These are phyloP conservation scores for Helarctos malayanus DNA, from an alignment of 2,797 vertebrate genomes.

Conservation along the genomic window DNA sequence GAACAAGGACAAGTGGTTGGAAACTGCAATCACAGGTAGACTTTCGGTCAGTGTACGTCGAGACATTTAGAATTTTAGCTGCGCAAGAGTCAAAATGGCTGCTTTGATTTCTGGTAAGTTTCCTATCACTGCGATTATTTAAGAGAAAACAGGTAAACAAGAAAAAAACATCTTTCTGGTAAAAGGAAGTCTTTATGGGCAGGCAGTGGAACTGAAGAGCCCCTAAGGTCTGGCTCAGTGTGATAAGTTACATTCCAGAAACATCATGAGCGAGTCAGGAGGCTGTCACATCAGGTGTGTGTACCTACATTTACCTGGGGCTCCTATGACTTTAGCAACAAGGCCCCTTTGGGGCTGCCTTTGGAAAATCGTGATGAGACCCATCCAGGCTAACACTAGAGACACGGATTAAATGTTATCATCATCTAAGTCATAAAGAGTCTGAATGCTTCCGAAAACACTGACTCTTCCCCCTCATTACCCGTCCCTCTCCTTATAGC, in stretches of 20 bases:
- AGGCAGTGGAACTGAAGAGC: no score
- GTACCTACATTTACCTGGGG: not conserved
- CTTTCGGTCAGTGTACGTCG: not conserved
- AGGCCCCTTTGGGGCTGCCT: not conserved
- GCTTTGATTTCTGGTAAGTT: no score
- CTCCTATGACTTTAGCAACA: not conserved
- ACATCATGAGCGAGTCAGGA: not conserved
- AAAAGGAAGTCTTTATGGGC: not conserved
- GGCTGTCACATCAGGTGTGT: not conserved
- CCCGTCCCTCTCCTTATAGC: not conserved
- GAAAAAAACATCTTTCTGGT: not conserved
- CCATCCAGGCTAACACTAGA: not conserved
- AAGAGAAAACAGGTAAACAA: not conserved
- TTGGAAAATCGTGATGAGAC: not conserved
- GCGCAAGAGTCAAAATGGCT: not conserved
- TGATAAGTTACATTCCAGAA: not conserved
- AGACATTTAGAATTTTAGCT: not conserved
- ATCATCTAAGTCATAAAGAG: not conserved
- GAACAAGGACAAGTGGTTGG: not conserved
- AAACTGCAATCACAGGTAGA: not conserved
- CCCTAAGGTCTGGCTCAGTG: not conserved
- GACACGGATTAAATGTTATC: not conserved
- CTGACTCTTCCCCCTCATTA: no score
- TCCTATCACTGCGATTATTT: not conserved
- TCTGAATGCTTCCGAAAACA: not conserved